Conservation (phyloP, 2,888 invertebrate species). For the Aphodius sticticus region DNA sequence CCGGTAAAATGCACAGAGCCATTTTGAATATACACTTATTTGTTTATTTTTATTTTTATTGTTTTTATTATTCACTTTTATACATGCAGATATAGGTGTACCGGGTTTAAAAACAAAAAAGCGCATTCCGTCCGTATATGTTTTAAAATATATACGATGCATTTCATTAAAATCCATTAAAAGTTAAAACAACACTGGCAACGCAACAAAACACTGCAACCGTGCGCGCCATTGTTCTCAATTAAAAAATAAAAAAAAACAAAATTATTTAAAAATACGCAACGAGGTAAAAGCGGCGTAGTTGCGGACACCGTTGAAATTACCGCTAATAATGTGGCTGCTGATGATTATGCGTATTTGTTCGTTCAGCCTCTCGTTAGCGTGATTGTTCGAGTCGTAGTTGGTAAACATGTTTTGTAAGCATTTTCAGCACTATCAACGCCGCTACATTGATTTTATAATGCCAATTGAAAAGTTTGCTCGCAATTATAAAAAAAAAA, state of each 20-base stretch:
- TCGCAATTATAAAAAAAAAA: neutral
- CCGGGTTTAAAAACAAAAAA: neutral
- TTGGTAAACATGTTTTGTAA: constrained; percentile 22
- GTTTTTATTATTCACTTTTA: neutral
- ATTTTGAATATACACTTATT: no score
- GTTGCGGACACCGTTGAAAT: neutral
- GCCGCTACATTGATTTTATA: neutral
- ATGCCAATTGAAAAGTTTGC: neutral
- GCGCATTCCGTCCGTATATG: neutral
- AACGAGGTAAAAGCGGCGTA: constrained; percentile 7
- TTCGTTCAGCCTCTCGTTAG: constrained; percentile 17
- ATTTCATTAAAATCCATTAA: neutral
- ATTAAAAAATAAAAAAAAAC: neutral
- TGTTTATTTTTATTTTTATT: no score
- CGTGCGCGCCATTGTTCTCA: neutral
- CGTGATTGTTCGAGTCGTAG: constrained; percentile 8
- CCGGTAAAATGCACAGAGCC: no score
- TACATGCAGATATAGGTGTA: no score
- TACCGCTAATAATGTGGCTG: constrained; percentile 15
- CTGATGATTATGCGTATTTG: constrained; percentile 14
- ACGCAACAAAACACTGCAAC: neutral
- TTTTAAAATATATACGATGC: neutral
- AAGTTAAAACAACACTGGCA: neutral
- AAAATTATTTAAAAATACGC: neutral
- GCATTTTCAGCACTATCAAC: neutral